Evolutionary conservation across 2,888 invertebrate genomes (phyloP), one percentile per base, ranked within the genome.

Genomic region (Dascillus cervinus): DNA sequence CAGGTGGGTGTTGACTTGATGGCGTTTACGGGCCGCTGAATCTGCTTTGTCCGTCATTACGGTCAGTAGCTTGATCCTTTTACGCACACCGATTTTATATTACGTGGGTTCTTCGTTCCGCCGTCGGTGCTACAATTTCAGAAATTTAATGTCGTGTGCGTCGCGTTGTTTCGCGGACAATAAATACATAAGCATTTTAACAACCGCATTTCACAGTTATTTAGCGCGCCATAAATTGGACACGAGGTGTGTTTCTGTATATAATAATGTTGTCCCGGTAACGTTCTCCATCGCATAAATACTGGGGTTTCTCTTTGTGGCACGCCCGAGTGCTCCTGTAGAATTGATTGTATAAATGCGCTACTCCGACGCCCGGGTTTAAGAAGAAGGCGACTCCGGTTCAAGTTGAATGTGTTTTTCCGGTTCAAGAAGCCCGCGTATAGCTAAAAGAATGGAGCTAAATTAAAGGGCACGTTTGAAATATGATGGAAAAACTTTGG

Each of bases 401-500:
- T 31, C 26, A 26, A 34, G 34, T 34, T 36, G 30, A 45, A 48
- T 46, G 38, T 48, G 44, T 48, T 52, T 50, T 50, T 49, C 47
- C 47, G 42, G 44, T 45, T 34, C 41, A 47, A 29, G 41, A 39
- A 36, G 35, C 41, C 36, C 26, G 34, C 43, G 42, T 39, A 41
- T 50, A 46, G 39, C 41, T 46, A 39, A 40, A 48, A 47, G 44
- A 49, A 51, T 46, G 46, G 45, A 49, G 44, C 40, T 39, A 41
- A 54, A 53, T 52, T 50, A 50, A 50, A 49, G 49, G 35, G 38
- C 39, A 15, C 46, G 41, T 49, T 49, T 53, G 48, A 50, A 50
- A 53, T 53, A 54, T 52, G 54, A 55, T 49, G 51, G 53, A 46
- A 52, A 55, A 55, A 53, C 48, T 53, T 54, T 47, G 35, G 37